Evolutionary conservation across 2,888 invertebrate species (phyloP).

Genomic region (Scaptomyza caliginosa): DNA sequence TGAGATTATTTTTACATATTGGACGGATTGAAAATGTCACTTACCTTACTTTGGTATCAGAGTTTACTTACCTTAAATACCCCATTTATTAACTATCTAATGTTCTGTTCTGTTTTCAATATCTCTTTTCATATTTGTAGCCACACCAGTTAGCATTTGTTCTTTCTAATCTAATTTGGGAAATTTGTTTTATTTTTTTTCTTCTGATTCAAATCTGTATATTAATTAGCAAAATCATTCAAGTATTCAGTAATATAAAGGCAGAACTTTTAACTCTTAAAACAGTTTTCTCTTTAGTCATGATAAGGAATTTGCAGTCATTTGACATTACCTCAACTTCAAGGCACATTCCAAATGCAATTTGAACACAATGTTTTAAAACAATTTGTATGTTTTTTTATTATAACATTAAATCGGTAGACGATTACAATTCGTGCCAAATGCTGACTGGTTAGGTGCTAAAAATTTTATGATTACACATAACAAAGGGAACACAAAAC

Average conservation of each 20-base stretch:
- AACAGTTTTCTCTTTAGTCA: neutral
- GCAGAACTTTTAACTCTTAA: too few species aligned
- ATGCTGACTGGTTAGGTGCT: constrained; percentile 83
- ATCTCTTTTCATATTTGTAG: constrained; percentile 45
- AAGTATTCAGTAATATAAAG: too few species aligned
- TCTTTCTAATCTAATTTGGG: constrained; percentile 36
- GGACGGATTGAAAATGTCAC: too few species aligned
- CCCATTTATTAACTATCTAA: constrained; percentile 17
- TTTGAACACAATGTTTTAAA: constrained; percentile 44
- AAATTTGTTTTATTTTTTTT: constrained; percentile 6
- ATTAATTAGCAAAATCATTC: neutral
- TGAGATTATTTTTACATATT: too few species aligned
- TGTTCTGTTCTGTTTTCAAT: constrained; percentile 20
- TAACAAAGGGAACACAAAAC: neutral
- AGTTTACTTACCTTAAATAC: neutral
- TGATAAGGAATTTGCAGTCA: neutral
- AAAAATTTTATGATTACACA: neutral
- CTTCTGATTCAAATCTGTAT: constrained; percentile 11
- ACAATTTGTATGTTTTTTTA: constrained; percentile 25
- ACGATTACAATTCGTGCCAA: constrained; percentile 44
- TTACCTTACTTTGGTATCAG: too few species aligned
- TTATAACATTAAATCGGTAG: constrained; percentile 14
- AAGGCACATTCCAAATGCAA: constrained; percentile 53
- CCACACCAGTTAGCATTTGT: constrained; percentile 82
- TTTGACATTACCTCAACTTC: constrained; percentile 56